A percentile compares a stretch with the other conserved stretches of the same genome.
Evolutionary conservation across 2,888 invertebrate species (phyloP).

Genomic region (Sphecodes monilicornis): DNA sequence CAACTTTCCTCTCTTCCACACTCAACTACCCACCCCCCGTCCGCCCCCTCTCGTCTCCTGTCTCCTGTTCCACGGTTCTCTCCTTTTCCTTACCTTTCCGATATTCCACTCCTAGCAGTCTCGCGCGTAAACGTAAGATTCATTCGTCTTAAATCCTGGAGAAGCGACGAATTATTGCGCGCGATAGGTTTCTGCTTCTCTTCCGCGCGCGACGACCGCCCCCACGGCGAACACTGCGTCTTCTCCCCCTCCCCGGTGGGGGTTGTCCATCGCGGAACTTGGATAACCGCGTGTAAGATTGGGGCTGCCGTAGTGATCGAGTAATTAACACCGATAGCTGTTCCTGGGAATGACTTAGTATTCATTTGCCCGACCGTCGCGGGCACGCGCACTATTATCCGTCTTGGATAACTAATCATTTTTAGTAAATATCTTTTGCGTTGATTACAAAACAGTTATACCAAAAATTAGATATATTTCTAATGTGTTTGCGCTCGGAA

Average conservation of each 20-base stretch:
- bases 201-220: conserved; percentile 7
- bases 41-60: not conserved
- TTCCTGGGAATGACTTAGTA: not conserved
- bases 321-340: conserved; percentile 11
- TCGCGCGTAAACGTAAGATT: conserved; percentile 75
- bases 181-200: conserved; percentile 26
- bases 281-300: conserved; percentile 6
- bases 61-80: conserved; percentile 36
- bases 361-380: not conserved
- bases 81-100: conserved; percentile 73
- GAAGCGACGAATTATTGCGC: conserved; percentile 68
- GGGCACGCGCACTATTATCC: conserved; percentile 1
- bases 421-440: too few relatives aligned
- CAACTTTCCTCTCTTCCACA: conserved; percentile 44
- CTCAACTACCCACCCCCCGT: conserved; percentile 12
- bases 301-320: not conserved
- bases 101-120: conserved; percentile 71
- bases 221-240: not conserved
- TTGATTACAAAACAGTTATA: too few relatives aligned
- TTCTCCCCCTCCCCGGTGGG: not conserved
- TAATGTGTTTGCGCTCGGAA: too few relatives aligned
- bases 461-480: too few relatives aligned
- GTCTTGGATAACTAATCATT: too few relatives aligned
- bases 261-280: conserved; percentile 12
- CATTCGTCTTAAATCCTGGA: conserved; percentile 71